phyloP scores from a whole-genome alignment of 92 coral and sea anemone genomes.

The Desmophyllum pertusum region DNA sequence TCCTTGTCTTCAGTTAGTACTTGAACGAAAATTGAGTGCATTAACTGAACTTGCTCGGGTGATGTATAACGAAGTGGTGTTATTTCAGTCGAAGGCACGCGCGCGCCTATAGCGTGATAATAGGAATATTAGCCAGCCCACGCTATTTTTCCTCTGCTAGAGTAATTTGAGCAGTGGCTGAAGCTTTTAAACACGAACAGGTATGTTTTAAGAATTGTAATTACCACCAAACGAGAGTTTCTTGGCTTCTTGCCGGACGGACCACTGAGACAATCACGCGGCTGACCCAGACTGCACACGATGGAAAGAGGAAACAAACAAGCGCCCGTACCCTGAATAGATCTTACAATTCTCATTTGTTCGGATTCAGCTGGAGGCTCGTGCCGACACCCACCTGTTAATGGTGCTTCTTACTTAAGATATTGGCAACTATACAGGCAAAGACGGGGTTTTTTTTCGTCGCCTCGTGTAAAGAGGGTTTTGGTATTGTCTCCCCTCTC shows the following conservation, averaged over 20 bases:
- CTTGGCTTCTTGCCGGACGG: slow-evolving; percentile 10
- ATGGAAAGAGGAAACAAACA: neutral
- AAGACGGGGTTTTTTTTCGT: neutral
- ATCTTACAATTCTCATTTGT: neutral
- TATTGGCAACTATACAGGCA: slow-evolving; percentile 1
- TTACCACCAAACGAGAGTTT: neutral
- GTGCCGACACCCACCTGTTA: slow-evolving; percentile 10
- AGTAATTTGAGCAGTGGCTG: neutral
- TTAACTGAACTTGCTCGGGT: slow-evolving; percentile 4
- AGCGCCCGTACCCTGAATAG: neutral
- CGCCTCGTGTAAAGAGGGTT: neutral
- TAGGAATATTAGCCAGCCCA: neutral
- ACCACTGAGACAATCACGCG: neutral
- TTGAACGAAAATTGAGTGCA: slow-evolving; percentile 16
- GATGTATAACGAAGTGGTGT: neutral
- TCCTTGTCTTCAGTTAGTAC: neutral
- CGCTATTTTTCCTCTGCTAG: neutral
- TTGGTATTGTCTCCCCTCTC: neutral
- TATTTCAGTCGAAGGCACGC: neutral
- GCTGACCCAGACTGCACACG: neutral
- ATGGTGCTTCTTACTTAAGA: neutral
- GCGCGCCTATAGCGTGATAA: neutral
- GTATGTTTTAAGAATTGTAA: slow-evolving; percentile 17
- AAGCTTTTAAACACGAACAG: slow-evolving; percentile 3
- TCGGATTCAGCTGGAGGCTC: neutral